A percentile compares a stretch with the other conserved stretches of the same genome.
Evolutionary conservation across 1,140 invertebrate genomes (phyloP).

Genomic region (Bemisia tabaci): DNA sequence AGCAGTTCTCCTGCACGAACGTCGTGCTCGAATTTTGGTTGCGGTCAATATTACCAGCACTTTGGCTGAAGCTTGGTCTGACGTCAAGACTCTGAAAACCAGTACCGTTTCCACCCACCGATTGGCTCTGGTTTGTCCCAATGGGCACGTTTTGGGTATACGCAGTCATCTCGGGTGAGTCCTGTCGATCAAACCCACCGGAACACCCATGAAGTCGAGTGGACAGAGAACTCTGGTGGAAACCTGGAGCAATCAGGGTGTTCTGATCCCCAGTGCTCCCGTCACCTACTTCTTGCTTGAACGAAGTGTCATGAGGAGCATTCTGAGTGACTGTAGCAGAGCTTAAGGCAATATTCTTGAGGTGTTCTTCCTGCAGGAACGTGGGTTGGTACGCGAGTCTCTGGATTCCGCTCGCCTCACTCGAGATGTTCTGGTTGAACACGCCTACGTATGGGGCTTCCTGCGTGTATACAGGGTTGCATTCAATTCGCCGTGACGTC

Average conservation of each 20-base stretch:
- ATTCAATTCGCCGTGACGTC: neutral
- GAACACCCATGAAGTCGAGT: neutral
- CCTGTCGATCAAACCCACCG: neutral
- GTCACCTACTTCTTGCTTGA: neutral
- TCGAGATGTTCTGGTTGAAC: neutral
- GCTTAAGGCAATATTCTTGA: too few species aligned
- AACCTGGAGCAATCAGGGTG: neutral
- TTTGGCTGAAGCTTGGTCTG: neutral
- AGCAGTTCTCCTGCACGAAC: neutral
- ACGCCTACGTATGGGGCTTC: neutral
- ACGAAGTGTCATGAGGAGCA: neutral
- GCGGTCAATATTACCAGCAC: neutral
- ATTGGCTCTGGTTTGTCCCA: neutral
- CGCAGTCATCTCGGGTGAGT: too few species aligned
- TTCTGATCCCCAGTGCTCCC: neutral
- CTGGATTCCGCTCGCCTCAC: neutral
- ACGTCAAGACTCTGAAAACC: neutral
- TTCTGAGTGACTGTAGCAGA: neutral
- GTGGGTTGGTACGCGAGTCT: neutral
- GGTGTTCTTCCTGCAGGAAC: neutral
- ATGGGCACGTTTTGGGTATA: neutral
- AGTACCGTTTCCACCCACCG: neutral
- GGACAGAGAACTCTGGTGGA: neutral
- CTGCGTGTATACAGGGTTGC: neutral
- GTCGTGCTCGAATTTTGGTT: neutral